Evolutionary conservation across 2,888 invertebrate genomes (phyloP), one percentile per base, ranked within the genome.

Genomic region (Sinopyrophorus schimmeli): DNA sequence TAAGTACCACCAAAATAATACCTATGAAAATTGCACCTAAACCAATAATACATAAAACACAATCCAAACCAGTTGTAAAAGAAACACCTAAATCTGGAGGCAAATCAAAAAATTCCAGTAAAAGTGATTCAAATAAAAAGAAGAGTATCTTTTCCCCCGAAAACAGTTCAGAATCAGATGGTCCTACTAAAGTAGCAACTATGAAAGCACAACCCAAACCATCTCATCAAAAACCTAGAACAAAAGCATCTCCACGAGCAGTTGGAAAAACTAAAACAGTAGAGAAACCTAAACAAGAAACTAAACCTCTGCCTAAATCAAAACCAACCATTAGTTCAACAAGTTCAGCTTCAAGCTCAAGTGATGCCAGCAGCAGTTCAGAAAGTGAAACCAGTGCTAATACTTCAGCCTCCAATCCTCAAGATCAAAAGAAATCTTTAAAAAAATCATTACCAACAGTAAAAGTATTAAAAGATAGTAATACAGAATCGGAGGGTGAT

Each of bases 101-200:
- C n/a, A n/a, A n/a, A n/a, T 14, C 48, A 53, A 55, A 40, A 21
- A 27, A n/a, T 27, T 3, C 32, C 28, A 14, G 41, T 49, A 37
- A 66, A 65, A 41, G 47, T 49, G 70, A 69, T 55, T 54, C 61
- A 23, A 71, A 65, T 27, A 87, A 86, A 64, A 86, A 85, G 68
- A 88, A 87, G 67, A 87, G 89, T 64, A 89, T 89, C 63, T 89
- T 89, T 64, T 89, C 89, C 40, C 89, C 89, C 0, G 89, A 87
- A 58, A 89, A 89, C 56, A 82, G 82, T 55, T 82, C 83, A n/a
- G 83, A 83, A 61, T 82, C 82, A 55, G 78, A 79, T 49, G 68
- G 65, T 35, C 70, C 74, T 10, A 65, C 73, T 1, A 80, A 78
- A 63, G 52, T 73, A 10, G 70, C 62, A 20, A 65, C 71, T 3